Percentiles rank a stretch among this genome's conserved stretches.
Conservation (phyloP, 2,888 invertebrate genomes). For the Drosophila falleni region DNA sequence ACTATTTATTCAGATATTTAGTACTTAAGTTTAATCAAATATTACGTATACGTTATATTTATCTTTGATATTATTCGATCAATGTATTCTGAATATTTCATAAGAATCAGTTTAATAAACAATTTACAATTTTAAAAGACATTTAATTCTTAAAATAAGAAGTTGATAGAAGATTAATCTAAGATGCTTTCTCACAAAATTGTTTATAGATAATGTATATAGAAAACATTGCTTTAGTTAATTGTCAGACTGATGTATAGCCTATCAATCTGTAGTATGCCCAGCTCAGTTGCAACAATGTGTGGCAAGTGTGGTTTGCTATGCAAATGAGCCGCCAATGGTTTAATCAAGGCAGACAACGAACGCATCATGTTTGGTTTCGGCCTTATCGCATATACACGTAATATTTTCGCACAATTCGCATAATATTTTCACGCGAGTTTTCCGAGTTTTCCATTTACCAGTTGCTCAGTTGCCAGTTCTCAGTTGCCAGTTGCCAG, state of each 20-base stretch:
- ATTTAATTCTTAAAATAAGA: not conserved
- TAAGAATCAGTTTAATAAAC: not conserved
- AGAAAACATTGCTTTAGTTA: too few species aligned
- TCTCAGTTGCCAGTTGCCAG: conserved; percentile 2
- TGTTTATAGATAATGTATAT: not conserved
- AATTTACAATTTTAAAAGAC: not conserved
- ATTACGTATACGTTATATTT: not conserved
- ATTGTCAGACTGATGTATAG: not conserved
- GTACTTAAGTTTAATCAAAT: too few species aligned
- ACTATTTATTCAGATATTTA: too few species aligned
- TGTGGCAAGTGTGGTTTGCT: not conserved
- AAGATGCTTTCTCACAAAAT: not conserved
- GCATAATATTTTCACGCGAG: conserved; percentile 69
- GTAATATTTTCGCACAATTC: conserved; percentile 74
- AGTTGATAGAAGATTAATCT: too few species aligned
- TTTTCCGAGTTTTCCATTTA: conserved; percentile 37
- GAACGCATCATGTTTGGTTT: conserved; percentile 42
- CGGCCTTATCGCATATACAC: conserved; percentile 69
- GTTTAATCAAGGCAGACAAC: conserved; percentile 49
- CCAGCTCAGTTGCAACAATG: not conserved
- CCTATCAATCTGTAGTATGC: not conserved
- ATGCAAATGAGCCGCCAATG: conserved; percentile 23
- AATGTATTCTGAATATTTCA: not conserved
- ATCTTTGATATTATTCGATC: not conserved
- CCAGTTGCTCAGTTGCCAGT: not conserved